Evolutionary conservation across 2,888 invertebrate genomes (phyloP).

Genomic region (Eustalomyia histrio): DNA sequence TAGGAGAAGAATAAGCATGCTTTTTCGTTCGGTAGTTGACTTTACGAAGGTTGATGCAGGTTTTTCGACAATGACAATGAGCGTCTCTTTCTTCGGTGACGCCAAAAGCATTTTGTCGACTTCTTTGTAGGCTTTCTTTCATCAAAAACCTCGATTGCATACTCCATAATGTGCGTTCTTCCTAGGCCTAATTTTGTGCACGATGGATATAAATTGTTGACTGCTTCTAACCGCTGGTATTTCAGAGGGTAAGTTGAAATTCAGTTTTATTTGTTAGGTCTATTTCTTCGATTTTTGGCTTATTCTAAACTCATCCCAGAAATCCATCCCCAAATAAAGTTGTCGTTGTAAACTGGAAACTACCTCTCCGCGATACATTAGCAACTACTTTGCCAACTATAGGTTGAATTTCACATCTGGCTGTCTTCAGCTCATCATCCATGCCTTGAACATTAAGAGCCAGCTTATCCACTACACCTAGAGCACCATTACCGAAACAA

Average conservation of each 20-base stretch:
- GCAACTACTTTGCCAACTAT: slow-evolving; percentile 2
- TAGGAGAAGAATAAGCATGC: too few relatives aligned
- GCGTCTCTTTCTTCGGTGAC: too few relatives aligned
- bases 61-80: too few relatives aligned
- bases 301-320: background rate
- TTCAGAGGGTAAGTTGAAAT: background rate
- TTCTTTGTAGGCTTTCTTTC: too few relatives aligned
- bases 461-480: background rate
- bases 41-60: too few relatives aligned
- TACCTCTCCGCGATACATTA: background rate
- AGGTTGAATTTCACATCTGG: background rate
- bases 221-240: background rate
- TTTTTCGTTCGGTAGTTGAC: too few relatives aligned
- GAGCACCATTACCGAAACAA: too few relatives aligned
- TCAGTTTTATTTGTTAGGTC: background rate
- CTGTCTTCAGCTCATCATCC: slow-evolving; percentile 6
- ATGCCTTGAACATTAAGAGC: background rate
- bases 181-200: background rate
- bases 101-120: too few relatives aligned
- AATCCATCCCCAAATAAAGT: too few relatives aligned
- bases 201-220: too few relatives aligned
- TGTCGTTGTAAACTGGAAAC: background rate
- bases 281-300: slow-evolving; percentile 3
- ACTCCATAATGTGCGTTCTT: too few relatives aligned
- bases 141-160: too few relatives aligned